phyloP scores from a whole-genome alignment of 2,113 vertebrate genomes.

The Chloropsis hardwickii region DNA sequence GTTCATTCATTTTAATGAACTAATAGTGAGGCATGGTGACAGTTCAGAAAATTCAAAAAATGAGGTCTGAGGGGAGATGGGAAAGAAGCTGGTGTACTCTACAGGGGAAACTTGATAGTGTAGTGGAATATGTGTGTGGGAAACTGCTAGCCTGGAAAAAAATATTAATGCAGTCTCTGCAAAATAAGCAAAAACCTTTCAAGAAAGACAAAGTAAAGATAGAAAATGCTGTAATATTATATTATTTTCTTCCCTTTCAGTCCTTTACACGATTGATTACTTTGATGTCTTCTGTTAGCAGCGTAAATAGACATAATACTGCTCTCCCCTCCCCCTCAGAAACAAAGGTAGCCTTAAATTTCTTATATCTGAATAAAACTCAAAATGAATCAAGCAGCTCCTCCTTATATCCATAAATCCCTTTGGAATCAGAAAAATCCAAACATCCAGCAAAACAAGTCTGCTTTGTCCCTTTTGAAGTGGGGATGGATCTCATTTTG shows the following conservation, averaged over 20 bases:
- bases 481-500: not conserved
- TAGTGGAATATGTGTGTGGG: not conserved
- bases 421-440: not conserved
- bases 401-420: not conserved
- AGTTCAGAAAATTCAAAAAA: not conserved
- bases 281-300: not conserved
- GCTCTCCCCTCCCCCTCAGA: not conserved
- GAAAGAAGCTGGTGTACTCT: not conserved
- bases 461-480: not conserved
- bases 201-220: conserved; percentile 22
- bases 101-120: not conserved
- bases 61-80: not conserved
- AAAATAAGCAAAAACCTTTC: conserved; percentile 45
- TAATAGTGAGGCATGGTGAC: not conserved
- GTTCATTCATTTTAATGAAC: not conserved
- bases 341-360: not conserved
- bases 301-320: not conserved
- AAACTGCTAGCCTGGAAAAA: conserved; percentile 38
- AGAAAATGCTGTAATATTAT: not conserved
- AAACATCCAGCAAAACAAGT: not conserved
- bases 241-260: not conserved
- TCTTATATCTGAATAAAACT: conserved; percentile 1
- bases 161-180: conserved; percentile 17
- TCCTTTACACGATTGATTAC: not conserved
- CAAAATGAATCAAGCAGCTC: not conserved